phyloP scores from a whole-genome alignment of 2,888 invertebrate species.

The Nephrotoma flavescens region DNA sequence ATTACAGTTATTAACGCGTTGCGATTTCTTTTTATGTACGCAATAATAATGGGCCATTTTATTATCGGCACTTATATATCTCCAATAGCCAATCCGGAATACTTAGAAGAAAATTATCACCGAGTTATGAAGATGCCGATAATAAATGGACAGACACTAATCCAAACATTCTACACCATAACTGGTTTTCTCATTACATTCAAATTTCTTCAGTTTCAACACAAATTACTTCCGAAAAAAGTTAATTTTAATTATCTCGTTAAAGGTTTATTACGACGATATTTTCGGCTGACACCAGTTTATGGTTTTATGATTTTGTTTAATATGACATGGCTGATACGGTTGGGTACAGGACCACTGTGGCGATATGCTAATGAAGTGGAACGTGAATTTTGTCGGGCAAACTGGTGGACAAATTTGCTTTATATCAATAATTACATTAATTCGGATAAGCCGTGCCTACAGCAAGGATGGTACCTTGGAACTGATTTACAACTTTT shows the following conservation, averaged over 20 bases:
- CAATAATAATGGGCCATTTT: constrained; percentile 9
- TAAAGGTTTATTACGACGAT: neutral
- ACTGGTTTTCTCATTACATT: constrained; percentile 36
- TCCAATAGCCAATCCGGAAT: constrained; percentile 7
- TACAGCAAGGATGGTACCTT: constrained; percentile 29
- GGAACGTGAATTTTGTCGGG: constrained; percentile 29
- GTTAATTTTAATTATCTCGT: neutral
- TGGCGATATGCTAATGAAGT: constrained; percentile 28
- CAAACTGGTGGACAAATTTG: constrained; percentile 36
- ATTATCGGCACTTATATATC: neutral
- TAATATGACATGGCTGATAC: constrained; percentile 28
- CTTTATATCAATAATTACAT: constrained; percentile 36
- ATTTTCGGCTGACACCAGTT: constrained; percentile 27
- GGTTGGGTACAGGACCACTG: constrained; percentile 29
- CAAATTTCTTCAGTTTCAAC: constrained; percentile 2
- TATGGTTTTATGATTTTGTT: constrained; percentile 31
- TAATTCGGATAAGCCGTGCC: constrained; percentile 20
- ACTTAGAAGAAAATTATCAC: constrained; percentile 7
- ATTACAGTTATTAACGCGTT: neutral
- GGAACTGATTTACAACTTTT: constrained; percentile 37
- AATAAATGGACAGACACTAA: constrained; percentile 34
- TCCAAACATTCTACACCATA: constrained; percentile 41
- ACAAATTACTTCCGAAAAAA: neutral
- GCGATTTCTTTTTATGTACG: constrained; percentile 7
- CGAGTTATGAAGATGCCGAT: constrained; percentile 3